Evolutionary conservation across 2,113 vertebrate species (phyloP).

Genomic region (Coryphaenoides rupestris): DNA sequence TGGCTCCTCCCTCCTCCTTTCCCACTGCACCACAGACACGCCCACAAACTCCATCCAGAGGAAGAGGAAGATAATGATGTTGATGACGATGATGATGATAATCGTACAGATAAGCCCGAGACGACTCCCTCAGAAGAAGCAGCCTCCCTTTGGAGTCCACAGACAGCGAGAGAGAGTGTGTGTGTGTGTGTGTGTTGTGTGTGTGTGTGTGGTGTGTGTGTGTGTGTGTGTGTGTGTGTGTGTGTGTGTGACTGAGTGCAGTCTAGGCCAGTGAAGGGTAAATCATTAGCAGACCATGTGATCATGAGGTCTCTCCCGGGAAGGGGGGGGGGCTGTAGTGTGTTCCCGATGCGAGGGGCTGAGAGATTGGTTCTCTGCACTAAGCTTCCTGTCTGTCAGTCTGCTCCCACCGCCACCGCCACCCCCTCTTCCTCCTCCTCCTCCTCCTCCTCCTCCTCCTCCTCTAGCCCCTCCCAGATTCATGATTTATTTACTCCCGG

Average conservation of each 20-base stretch:
- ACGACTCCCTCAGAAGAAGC: background rate
- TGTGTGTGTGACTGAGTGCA: background rate
- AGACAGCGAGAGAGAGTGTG: slow-evolving; percentile 11
- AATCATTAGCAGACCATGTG: slow-evolving; percentile 55
- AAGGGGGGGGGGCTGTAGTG: slow-evolving; percentile 13
- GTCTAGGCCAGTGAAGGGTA: slow-evolving; percentile 21
- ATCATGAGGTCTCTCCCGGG: slow-evolving; percentile 21
- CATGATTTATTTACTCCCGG: slow-evolving; percentile 22
- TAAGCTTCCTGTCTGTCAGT: slow-evolving; percentile 7
- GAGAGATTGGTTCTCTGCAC: slow-evolving; percentile 36
- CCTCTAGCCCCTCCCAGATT: background rate
- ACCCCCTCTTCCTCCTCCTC: no score
- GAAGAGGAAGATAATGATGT: background rate
- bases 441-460: no score
- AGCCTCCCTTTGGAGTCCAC: slow-evolving; percentile 14
- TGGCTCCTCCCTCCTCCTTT: background rate
- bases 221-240: background rate
- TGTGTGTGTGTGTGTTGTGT: background rate
- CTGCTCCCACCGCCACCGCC: background rate
- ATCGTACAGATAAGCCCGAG: background rate
- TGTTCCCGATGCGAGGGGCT: slow-evolving; percentile 9
- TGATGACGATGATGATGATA: no score
- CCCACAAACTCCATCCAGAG: background rate
- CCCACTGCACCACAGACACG: background rate
- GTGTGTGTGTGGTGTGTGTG: no score